phyloP scores from a whole-genome alignment of 2,113 vertebrate species.

The Atherinomorus stipes region DNA sequence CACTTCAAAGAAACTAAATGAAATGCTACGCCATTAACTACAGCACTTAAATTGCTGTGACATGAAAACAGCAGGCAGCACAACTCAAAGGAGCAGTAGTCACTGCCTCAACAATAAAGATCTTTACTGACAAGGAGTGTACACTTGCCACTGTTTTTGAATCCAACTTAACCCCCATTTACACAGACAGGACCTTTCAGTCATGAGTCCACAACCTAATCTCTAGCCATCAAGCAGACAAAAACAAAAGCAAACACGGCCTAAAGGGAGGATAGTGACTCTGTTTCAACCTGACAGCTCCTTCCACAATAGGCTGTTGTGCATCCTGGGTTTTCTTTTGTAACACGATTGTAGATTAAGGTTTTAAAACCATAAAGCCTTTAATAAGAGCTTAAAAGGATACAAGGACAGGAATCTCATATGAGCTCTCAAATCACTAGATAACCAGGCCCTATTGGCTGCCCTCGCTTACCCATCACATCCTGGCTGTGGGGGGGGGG shows the following conservation, averaged over 20 bases:
- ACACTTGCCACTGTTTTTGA: slow-evolving; percentile 49
- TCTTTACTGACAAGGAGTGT: slow-evolving; percentile 24
- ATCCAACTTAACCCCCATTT: slow-evolving; percentile 20
- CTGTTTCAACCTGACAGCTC: slow-evolving; percentile 11
- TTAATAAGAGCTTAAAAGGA: no score
- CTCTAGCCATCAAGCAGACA: slow-evolving; percentile 41
- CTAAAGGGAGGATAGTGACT: slow-evolving; percentile 7
- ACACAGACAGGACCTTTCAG: slow-evolving; percentile 31
- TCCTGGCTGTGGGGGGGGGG: no score
- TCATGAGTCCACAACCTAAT: slow-evolving; percentile 55
- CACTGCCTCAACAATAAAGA: slow-evolving; percentile 18
- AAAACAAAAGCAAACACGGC: slow-evolving; percentile 56
- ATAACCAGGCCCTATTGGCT: no score
- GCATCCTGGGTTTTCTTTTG: slow-evolving; percentile 11
- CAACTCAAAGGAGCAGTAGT: background rate
- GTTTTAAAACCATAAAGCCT: slow-evolving; percentile 4
- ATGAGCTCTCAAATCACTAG: no score
- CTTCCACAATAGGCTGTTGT: background rate
- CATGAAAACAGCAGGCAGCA: background rate
- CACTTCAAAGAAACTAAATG: background rate
- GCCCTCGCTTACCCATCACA: no score
- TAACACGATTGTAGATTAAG: background rate
- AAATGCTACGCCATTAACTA: background rate
- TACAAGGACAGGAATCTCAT: no score
- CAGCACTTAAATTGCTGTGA: background rate